Evolutionary conservation across 1,140 invertebrate species (phyloP), one percentile per base, ranked within the genome.

Genomic region (Drosophila willistoni): DNA sequence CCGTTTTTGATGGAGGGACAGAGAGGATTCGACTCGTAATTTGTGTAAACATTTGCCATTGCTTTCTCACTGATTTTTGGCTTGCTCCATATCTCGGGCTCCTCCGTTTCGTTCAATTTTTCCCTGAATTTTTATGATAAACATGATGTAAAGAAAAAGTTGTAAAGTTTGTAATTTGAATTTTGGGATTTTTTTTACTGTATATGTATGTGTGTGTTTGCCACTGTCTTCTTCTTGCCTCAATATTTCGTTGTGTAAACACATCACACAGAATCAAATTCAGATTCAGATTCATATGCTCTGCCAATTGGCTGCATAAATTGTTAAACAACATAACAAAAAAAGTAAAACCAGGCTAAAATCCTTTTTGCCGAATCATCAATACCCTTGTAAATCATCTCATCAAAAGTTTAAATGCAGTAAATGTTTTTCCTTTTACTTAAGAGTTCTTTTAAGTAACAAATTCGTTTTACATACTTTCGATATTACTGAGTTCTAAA

Each of bases 21-120:
- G 17, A 51, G 44, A 51, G 44, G 17, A 51, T 51, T 51, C 62
- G 66, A 79, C 79, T 77, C 84, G 83, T 87, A 86, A 87, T 86
- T 86, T 86, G 83, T 86, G 83, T 87, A 86, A 86, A 86, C 83
- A 86, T 86, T 86, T 86, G 84, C 83, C 65, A 82, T 51, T 76
- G 76, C 82, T 83, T 83, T 86, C 76, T 87, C 84, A 87, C 70
- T 86, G 83, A 82, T 86, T 87, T 85, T 82, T 72, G 68, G 60
- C 42, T 72, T 59, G 55, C 54, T 61, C 63, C 59, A 51, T 51
- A 51, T 51, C 44, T 51, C 17, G 6, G 44, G 17, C 14, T 44
- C 39, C 39, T 36, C 7, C 60, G 17, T 29, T 60, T 64, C 39
- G 61, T 60, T 51, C 51, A 39, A 44, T 12, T 64, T 42, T 51